Evolutionary conservation across 2,113 vertebrate species (phyloP), one percentile per base, ranked within the genome.

Genomic region (Plecotus auritus): DNA sequence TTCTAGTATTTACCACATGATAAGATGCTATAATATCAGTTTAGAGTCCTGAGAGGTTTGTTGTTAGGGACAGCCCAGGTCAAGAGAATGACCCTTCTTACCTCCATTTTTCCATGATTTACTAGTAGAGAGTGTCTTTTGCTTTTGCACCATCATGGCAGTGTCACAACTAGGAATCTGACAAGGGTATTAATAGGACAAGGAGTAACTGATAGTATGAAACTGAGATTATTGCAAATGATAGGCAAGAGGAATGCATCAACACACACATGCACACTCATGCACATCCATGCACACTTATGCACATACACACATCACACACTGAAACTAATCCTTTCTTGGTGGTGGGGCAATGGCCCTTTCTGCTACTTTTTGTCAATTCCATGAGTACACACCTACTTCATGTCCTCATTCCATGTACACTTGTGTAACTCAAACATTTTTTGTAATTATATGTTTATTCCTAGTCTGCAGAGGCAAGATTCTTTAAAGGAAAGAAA

Each of bases 131-230:
- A 76, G 13, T 51, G 8, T 30, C 37, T 90, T 94, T 91, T 37
- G 4, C 4, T 76, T 93, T 64, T 59, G 35, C 5, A 67, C 1
- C 1, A 37, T 76, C 4, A 77, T 69, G 76, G 11, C 7, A 67
- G 9, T 32, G 4, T 54, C 30, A 66, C 20, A 40, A 64, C 86
- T 86, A 76, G 74, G 16, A 93, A 35, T 76, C 72, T 81, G 45
- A 72, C 26, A 95, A 70, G 37, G 67, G 51, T n/a, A n/a, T 51
- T 86, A 64, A 84, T 77, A 35, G 93, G 42, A 80, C n/a, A 86
- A 64, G 23, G 20, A 67, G 37, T 56, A 67, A 78, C 22, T 59
- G 56, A 49, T n/a, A 49, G 35, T 20, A 45, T 80, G 74, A 80
- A 88, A 85, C 7, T 72, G 85, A 76, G 26, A 49, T 73, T 66